Conservation (phyloP, 2,113 vertebrate genomes). For the Merops nubicus region DNA sequence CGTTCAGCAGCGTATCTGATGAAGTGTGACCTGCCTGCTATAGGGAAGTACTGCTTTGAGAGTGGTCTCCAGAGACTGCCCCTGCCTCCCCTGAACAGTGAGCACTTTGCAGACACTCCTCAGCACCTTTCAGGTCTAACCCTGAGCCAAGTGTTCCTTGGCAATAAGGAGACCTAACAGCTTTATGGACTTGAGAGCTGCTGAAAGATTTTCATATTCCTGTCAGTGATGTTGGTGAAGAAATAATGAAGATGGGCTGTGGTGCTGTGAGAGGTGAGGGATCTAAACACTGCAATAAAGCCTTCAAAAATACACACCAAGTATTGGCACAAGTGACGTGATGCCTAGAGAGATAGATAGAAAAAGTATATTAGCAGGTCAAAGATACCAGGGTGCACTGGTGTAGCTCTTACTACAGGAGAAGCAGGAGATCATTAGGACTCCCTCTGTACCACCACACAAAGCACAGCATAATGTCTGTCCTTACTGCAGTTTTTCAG, state of each 20-base stretch:
- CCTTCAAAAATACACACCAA: not conserved
- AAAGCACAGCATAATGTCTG: not conserved
- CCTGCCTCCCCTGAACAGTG: accelerated
- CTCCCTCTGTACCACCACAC: not conserved
- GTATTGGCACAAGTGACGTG: not conserved
- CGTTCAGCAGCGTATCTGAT: not conserved
- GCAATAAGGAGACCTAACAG: not conserved
- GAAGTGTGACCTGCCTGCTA: not conserved
- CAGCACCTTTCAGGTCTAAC: not conserved
- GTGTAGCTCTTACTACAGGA: not conserved
- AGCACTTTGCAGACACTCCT: not conserved
- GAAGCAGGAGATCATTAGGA: not conserved
- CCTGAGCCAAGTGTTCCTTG: not conserved
- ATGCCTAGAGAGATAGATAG: not conserved
- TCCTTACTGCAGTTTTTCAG: not conserved
- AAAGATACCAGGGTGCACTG: not conserved
- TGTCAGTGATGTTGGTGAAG: not conserved
- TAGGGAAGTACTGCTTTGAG: not conserved
- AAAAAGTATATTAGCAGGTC: not conserved
- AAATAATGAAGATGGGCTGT: not conserved
- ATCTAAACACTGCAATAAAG: not conserved
- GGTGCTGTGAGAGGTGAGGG: not conserved
- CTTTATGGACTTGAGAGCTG: not conserved
- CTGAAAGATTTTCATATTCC: not conserved
- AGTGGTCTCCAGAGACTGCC: not conserved